phyloP scores from a whole-genome alignment of 2,113 vertebrate genomes.

The Tapirus terrestris region DNA sequence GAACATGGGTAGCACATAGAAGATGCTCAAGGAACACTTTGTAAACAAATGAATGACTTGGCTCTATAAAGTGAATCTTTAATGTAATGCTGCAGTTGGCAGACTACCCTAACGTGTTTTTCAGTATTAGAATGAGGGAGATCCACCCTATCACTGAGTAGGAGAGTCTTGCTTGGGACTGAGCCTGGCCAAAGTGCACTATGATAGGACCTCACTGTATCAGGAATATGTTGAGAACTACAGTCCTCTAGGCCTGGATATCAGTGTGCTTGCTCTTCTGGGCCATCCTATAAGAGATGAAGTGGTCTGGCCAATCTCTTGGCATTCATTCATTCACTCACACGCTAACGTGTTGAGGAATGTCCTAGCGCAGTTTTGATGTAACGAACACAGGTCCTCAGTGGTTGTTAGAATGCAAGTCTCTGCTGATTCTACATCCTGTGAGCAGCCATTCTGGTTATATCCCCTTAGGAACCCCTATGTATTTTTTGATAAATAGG shows the following conservation, averaged over 20 bases:
- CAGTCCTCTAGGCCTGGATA: background rate
- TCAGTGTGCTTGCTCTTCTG: background rate
- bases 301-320: background rate
- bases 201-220: background rate
- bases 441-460: background rate
- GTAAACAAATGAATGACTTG: background rate
- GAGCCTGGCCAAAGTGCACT: background rate
- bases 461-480: accelerated
- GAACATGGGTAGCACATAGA: background rate
- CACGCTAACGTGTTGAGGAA: background rate
- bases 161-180: background rate
- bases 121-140: background rate
- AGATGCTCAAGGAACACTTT: background rate
- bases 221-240: background rate
- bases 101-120: background rate
- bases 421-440: background rate
- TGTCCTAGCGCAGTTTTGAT: background rate
- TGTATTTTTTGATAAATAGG: background rate
- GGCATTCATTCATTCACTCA: too few relatives aligned
- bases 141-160: background rate
- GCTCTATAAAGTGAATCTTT: background rate
- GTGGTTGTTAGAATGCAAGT: background rate
- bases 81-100: background rate
- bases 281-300: background rate
- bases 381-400: background rate